A percentile compares a stretch with the other conserved stretches of the same genome.
Evolutionary conservation across 2,888 invertebrate genomes (phyloP).

Genomic region (Leptothorax acervorum): DNA sequence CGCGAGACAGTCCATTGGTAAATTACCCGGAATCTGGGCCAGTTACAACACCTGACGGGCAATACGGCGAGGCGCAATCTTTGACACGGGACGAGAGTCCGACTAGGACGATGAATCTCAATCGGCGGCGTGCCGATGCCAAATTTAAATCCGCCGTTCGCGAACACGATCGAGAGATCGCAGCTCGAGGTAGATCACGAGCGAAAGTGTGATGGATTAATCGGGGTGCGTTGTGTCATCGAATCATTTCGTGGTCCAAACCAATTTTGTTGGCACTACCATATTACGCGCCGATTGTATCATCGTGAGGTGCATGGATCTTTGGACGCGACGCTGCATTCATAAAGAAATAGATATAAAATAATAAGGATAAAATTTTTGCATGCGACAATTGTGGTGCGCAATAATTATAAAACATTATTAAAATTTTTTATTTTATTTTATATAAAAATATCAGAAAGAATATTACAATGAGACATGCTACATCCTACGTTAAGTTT

Average conservation of each 20-base stretch:
- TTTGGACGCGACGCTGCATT: not conserved
- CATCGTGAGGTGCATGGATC: not conserved
- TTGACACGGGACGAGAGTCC: slow-evolving; percentile 40
- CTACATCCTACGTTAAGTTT: not conserved
- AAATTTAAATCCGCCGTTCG: slow-evolving; percentile 56
- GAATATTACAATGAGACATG: not conserved
- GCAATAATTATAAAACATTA: not conserved
- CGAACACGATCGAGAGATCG: slow-evolving; percentile 20
- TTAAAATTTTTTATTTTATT: not conserved
- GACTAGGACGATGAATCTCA: slow-evolving; percentile 49
- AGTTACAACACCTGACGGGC: slow-evolving; percentile 78
- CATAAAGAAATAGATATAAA: not conserved
- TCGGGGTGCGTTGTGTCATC: slow-evolving; percentile 4
- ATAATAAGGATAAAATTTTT: not conserved
- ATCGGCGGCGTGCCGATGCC: slow-evolving; percentile 53
- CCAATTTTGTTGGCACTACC: not conserved
- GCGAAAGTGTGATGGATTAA: slow-evolving; percentile 13
- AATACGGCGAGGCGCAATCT: slow-evolving; percentile 45
- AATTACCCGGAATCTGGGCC: slow-evolving; percentile 80
- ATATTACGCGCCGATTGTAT: not conserved
- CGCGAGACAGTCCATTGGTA: slow-evolving; percentile 77
- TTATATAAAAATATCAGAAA: not conserved
- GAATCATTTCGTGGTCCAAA: not conserved
- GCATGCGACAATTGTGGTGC: not conserved
- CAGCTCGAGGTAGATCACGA: slow-evolving; percentile 11